Evolutionary conservation across 2,888 invertebrate genomes (phyloP).

Genomic region (Petrophora chlorosata): DNA sequence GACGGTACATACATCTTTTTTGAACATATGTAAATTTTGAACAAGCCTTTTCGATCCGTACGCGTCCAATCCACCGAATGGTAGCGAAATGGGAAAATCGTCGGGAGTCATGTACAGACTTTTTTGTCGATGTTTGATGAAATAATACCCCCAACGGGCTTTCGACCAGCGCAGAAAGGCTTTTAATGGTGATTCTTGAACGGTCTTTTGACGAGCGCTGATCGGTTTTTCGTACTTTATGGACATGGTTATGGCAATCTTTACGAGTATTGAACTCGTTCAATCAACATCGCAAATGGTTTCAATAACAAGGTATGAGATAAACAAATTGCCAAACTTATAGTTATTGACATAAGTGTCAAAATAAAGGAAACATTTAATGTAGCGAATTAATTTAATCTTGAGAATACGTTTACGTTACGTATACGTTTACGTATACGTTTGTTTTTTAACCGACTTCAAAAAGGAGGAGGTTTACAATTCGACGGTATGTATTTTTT

Average conservation of each 20-base stretch:
- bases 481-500: too few relatives aligned
- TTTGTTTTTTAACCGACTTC: too few relatives aligned
- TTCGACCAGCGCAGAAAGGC: slow-evolving; percentile 15
- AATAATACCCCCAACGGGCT: slow-evolving; percentile 23
- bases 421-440: too few relatives aligned
- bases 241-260: neutral
- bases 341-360: too few relatives aligned
- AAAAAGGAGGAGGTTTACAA: too few relatives aligned
- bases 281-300: too few relatives aligned
- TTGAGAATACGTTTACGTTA: too few relatives aligned
- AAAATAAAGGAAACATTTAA: too few relatives aligned
- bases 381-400: too few relatives aligned
- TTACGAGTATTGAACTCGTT: too few relatives aligned
- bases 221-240: slow-evolving; percentile 1
- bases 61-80: slow-evolving; percentile 73
- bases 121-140: slow-evolving; percentile 31
- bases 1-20: slow-evolving; percentile 59
- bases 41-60: slow-evolving; percentile 76
- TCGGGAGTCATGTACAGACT: slow-evolving; percentile 51
- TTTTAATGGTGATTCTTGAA: slow-evolving; percentile 20
- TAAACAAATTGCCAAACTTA: too few relatives aligned
- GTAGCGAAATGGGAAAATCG: slow-evolving; percentile 73
- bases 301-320: too few relatives aligned
- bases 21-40: slow-evolving; percentile 76
- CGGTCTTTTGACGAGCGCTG: slow-evolving; percentile 4